Evolutionary conservation across 2,888 invertebrate species (phyloP).

Genomic region (Cheilosia variabilis): DNA sequence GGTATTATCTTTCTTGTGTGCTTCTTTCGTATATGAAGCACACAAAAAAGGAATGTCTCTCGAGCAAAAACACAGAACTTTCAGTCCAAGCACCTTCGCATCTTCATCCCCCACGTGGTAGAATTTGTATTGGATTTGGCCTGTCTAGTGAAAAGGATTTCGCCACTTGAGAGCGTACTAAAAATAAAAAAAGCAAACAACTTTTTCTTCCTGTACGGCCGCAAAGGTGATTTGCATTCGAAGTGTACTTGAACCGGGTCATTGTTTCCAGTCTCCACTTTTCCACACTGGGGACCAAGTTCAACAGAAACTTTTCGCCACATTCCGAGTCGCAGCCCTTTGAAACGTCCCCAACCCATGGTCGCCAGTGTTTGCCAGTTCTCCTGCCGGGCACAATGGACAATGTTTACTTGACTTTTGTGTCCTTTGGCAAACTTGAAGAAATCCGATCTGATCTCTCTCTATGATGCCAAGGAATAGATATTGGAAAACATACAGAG

Average conservation of each 20-base stretch:
- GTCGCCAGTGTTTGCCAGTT: constrained; percentile 28
- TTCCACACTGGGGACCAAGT: constrained; percentile 33
- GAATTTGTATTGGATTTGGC: constrained; percentile 40
- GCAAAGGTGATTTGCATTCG: constrained; percentile 60
- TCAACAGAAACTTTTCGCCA: constrained; percentile 40
- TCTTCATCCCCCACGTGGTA: constrained; percentile 3
- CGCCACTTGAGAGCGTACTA: constrained; percentile 26
- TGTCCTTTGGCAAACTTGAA: constrained; percentile 46
- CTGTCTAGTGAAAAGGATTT: constrained; percentile 31
- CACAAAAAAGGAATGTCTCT: too few relatives aligned
- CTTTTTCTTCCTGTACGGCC: not conserved
- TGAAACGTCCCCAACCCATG: constrained; percentile 6
- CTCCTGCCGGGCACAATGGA: constrained; percentile 18
- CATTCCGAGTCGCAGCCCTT: constrained; percentile 21
- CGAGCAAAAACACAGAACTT: constrained; percentile 21
- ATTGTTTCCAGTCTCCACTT: not conserved
- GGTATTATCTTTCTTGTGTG: constrained; percentile 30
- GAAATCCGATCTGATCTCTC: constrained; percentile 67
- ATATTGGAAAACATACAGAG: constrained; percentile 31
- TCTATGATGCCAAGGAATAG: constrained; percentile 41
- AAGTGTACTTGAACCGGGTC: constrained; percentile 52
- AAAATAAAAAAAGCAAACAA: constrained; percentile 22
- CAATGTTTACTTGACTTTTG: constrained; percentile 60
- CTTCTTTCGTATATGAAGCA: too few relatives aligned
- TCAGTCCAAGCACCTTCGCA: constrained; percentile 14